phyloP scores from a whole-genome alignment of 2,888 invertebrate species.

The Coelogynopora nodosa region DNA sequence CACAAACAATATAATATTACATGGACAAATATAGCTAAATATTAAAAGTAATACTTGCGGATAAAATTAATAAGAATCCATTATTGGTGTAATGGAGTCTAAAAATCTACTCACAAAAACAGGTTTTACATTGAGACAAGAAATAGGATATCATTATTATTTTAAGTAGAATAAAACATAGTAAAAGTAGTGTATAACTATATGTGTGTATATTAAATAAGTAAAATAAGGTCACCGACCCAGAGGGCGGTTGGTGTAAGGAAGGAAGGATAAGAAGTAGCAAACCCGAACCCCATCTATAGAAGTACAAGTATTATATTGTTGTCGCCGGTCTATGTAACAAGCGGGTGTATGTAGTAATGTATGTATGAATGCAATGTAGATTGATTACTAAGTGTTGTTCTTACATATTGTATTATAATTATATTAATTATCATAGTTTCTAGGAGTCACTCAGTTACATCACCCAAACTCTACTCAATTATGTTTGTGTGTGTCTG shows the following conservation, averaged over 20 bases:
- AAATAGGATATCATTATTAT: background rate
- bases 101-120: background rate
- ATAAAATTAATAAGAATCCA: no score
- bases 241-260: background rate
- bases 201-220: no score
- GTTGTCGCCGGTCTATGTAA: no score
- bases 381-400: no score
- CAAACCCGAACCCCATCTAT: background rate
- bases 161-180: background rate
- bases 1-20: background rate
- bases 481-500: background rate
- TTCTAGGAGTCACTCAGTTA: background rate
- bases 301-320: no score
- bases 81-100: no score
- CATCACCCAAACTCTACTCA: background rate
- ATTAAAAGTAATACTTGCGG: conserved; percentile 8
- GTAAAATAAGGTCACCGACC: background rate
- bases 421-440: background rate
- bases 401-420: background rate
- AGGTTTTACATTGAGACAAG: background rate
- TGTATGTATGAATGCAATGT: no score
- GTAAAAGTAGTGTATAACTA: background rate
- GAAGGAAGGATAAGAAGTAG: background rate
- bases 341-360: no score
- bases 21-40: background rate